Base-by-base conservation (phyloP, 2,113 vertebrate species). In the Ophiodon elongatus region DNA sequence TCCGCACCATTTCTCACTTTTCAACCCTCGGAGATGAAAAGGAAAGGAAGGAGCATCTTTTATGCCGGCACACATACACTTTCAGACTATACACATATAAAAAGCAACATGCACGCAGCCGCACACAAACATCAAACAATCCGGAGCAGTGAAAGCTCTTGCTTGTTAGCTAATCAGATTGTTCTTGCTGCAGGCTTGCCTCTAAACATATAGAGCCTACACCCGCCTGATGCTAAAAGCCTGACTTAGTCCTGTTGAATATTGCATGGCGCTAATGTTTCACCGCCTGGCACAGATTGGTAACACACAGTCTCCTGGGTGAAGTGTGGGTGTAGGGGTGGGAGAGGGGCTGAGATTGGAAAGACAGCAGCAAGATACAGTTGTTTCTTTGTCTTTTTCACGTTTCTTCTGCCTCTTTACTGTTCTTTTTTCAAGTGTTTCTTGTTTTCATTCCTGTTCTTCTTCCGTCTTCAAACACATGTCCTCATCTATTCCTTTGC, bases 191-290 rank as follows among this genome's bases (percentile, higher is more conserved):
- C 74, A 65, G 92, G 94, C 88, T 83, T 31, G 88, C 92, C 91
- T 90, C 90, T 60, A 85, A 93, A 92, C 93, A 91, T 92, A 89
- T 80, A 91, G 85, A 84, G 84, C 57, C 83, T 59, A 84, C 75
- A 83, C 81, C 83, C 52, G 52, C 41, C 70, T 52, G 59, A 82
- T 68, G 85, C 93, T 95, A 93, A 94, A 93, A 95, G 94, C 94
- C 83, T 87, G 93, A 93, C 92, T 95, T 95, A 95, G 90, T 93
- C 91, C 83, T 91, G 73, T 7, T 95, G 88, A 95, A 95, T 95
- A 94, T 92, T 95, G 87, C 87, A 94, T 95, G 88, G 68, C 13
- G 52, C 82, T 93, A 92, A 94, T 92, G 93, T 91, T 86, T 91
- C 91, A 85, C 90, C 90, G 91, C 82, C 89, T 86, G 87, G 92